Base-by-base conservation (phyloP, 2,797 vertebrate genomes). In the Enteromius thamalakanensis region DNA sequence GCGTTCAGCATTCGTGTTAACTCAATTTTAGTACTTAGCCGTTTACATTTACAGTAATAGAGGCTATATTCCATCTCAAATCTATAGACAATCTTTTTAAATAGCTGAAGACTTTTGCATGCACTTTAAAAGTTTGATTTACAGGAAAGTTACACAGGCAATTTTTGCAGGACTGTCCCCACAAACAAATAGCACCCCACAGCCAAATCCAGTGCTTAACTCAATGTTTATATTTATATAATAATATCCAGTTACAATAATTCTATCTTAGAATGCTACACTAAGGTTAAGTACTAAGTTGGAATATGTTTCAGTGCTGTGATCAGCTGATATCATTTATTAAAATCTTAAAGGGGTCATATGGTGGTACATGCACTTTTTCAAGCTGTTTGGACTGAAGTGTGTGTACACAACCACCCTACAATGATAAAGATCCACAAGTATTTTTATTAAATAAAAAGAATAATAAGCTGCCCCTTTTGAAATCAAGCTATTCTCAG, bases 61-160 rank as follows among this genome's bases (percentile, higher is more conserved):
- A 11, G 55, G 15, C 6, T 37, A 58, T 29, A 58, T 70, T 65
- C 26, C 45, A 47, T 65, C 42, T 64, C 11, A 78, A 51, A 45
- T 67, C 3, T 51, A 51, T 55, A 4, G n/a, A 26, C 9, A 68
- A 26, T 4, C 37, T 58, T 3, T n/a, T 9, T 47, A 60, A 32
- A 71, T 60, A 37, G n/a, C 53, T 69, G 68, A 55, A 80, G 15
- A 32, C 49, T 58, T 55, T 60, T 19, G n/a, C 58, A 64, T n/a
- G 58, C 62, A 79, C 23, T 62, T 45, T 42, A 42, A 76, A 77
- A 29, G 6, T 9, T 49, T 0, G 5, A 65, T 49, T 67, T 49
- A 47, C 42, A 64, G 40, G 17, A 26, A 64, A 60, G 23, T 26
- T 60, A 26, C n/a, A 26, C 55, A 26, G 26, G 60, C 29, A 15